Conservation (phyloP, 2,113 vertebrate species). For the Pipra filicauda region DNA sequence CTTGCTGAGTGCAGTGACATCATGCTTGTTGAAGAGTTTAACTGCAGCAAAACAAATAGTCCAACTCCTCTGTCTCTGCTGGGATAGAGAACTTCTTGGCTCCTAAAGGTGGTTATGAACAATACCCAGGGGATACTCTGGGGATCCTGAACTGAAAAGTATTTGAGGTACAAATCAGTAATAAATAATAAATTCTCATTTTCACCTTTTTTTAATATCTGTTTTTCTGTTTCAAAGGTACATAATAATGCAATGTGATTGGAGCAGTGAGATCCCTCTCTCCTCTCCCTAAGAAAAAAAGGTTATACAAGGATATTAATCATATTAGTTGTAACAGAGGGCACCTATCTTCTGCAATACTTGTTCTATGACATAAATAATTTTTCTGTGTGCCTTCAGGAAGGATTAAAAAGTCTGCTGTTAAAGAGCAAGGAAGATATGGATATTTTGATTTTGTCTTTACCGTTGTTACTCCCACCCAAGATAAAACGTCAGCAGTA, state of each 20-base stretch:
- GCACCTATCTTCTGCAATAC: conserved; percentile 16
- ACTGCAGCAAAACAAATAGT: neutral
- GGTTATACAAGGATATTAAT: conserved; percentile 8
- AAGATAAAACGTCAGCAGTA: conserved; percentile 26
- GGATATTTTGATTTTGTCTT: conserved; percentile 44
- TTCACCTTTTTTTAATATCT: neutral
- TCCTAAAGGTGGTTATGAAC: neutral
- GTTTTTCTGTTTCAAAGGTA: conserved; percentile 23
- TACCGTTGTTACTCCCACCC: neutral
- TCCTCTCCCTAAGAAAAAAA: neutral
- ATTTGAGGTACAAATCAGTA: neutral
- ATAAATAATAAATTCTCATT: neutral
- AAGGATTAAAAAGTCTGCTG: conserved; percentile 30
- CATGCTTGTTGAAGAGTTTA: neutral
- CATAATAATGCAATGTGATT: neutral
- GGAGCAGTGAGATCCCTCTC: neutral
- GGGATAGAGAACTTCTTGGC: neutral
- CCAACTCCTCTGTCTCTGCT: neutral
- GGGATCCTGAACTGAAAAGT: neutral
- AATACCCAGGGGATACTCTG: neutral
- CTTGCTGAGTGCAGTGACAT: neutral
- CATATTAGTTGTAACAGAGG: conserved; percentile 29
- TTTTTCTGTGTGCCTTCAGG: neutral
- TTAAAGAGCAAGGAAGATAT: conserved; percentile 39
- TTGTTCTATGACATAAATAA: neutral